phyloP scores from a whole-genome alignment of 2,113 vertebrate genomes.

The Progne subis region DNA sequence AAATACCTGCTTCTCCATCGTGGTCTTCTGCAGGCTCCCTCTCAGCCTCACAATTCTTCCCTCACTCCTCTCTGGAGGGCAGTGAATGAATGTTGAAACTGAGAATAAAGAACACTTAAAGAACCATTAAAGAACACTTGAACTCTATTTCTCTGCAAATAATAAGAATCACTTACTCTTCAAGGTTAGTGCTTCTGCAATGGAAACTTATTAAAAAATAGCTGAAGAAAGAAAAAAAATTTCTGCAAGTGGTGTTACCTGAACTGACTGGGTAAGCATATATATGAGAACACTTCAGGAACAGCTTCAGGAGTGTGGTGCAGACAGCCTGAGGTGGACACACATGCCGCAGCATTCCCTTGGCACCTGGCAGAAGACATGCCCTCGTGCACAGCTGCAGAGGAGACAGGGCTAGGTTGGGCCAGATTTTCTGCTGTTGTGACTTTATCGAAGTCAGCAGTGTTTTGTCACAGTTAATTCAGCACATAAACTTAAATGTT shows the following conservation, averaged over 20 bases:
- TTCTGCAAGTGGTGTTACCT: not conserved
- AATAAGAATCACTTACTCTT: conserved; percentile 5
- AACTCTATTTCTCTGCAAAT: not conserved
- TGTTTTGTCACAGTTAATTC: not conserved
- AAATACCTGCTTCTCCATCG: not conserved
- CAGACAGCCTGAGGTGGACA: not conserved
- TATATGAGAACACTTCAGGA: not conserved
- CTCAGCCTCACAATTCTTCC: not conserved
- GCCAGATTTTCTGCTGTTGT: not conserved
- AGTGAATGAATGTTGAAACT: not conserved
- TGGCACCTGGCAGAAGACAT: not conserved
- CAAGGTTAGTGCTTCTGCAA: not conserved
- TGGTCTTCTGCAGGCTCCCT: not conserved
- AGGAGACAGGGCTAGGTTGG: not conserved
- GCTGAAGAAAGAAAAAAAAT: not conserved
- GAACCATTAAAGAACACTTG: conserved; percentile 1
- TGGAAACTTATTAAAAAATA: not conserved
- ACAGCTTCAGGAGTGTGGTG: not conserved
- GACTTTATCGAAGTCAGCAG: not conserved
- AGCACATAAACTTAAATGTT: not conserved
- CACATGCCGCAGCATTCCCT: not conserved
- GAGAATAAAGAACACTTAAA: not conserved
- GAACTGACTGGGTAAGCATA: not conserved
- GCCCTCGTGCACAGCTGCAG: not conserved
- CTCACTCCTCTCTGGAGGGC: not conserved